Evolutionary conservation across 2,797 vertebrate species (phyloP).

Genomic region (Pseudochirops cupreus): DNA sequence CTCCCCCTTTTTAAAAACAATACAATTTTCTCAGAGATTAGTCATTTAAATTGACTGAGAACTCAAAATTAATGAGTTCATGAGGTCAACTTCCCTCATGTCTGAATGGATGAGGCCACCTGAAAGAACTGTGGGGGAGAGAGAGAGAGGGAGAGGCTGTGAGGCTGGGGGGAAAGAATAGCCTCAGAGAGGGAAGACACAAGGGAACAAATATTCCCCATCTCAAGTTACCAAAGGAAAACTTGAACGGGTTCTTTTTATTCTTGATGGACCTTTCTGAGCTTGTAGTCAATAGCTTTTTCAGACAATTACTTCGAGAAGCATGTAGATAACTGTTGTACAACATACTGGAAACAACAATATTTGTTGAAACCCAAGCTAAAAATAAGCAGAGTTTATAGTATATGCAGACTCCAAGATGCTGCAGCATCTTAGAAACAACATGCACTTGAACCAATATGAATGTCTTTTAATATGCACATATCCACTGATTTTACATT

Average conservation of each 20-base stretch:
- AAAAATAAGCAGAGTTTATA: conserved; percentile 62
- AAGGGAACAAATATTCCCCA: background rate
- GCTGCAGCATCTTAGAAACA: conserved; percentile 26
- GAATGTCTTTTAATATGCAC: conserved; percentile 70
- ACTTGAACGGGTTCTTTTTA: background rate
- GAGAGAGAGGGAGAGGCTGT: conserved; percentile 47
- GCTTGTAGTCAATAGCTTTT: background rate
- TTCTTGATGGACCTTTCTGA: background rate
- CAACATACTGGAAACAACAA: conserved; percentile 16
- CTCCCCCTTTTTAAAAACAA: background rate
- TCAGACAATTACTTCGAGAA: background rate
- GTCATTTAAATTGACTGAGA: background rate
- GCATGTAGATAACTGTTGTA: background rate
- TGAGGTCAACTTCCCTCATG: background rate
- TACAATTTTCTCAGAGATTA: background rate
- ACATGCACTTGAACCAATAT: conserved; percentile 62
- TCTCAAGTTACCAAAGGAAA: background rate
- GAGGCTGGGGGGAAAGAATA: no score
- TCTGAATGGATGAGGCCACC: background rate
- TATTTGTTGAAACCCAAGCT: conserved; percentile 36
- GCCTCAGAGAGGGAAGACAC: background rate
- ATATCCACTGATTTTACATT: conserved; percentile 70
- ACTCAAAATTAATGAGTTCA: background rate
- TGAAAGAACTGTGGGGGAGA: no score
- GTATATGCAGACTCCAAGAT: background rate